Evolutionary conservation across 23 tunicate species (phyloP), one percentile per base, ranked within the genome.

Genomic region (Botrylloides violaceus): DNA sequence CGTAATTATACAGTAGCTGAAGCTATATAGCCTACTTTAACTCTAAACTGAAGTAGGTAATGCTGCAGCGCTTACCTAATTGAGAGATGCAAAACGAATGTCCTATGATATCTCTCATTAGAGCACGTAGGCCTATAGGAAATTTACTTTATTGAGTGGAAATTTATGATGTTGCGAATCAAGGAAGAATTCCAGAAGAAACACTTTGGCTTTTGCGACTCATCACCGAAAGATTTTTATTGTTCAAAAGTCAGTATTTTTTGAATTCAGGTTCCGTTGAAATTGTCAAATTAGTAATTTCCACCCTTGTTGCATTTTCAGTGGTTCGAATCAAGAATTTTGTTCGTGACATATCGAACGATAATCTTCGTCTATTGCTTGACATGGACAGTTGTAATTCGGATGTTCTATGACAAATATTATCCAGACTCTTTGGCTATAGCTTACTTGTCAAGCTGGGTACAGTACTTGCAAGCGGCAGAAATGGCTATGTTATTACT

Each of bases 391-490:
- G 37, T 68, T 0, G 21, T 23, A 29, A 43, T 21, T 37, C 12
- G 76, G 9, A 63, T 63, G 70, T 26, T 28, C 32, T 43, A 32
- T 9, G 37, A 24, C 24, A 37, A 68, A 38, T 22, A 43, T 0
- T 35, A 37, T 30, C 1, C 57, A 18, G 1, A 37, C 1, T 43
- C 43, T 68, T 37, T 32, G 26, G 58, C 58, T 35, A 24, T 32
- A 25, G 58, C 58, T 35, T 68, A 22, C 37, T 30, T 68, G 47
- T 68, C 74, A 43, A 68, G n/a, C 27, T 68, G 74, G 74, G 74
- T 32, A 24, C 56, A 68, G 1, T 68, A 56, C 56, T 32, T 43
- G 19, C 58, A 32, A 6, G 3, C 47, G 9, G 2, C n/a, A 4
- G n/a, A 68, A 9, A 35, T 68, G 32, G 43, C 20, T 0, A n/a